Percentiles rank a stretch among this genome's conserved stretches.
These are phyloP conservation scores for Scolanthus callimorphus DNA, from an alignment of 92 coral and sea anemone genomes.

Conservation along the genomic window DNA sequence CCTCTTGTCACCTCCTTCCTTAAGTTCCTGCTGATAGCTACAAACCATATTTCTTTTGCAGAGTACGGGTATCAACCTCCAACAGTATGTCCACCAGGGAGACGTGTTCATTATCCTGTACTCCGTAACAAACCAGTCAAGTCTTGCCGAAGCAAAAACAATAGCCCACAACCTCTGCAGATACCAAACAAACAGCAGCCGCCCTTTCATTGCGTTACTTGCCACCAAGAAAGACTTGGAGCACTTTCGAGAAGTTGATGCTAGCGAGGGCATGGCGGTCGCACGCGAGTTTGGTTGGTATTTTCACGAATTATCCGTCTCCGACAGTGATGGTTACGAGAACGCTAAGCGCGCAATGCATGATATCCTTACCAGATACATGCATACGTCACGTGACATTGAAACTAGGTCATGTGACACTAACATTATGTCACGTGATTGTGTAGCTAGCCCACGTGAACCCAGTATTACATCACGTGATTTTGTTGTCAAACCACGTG, in stretches of 20 bases:
- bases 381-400: too few species aligned
- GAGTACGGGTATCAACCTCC: constrained; percentile 5
- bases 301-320: constrained; percentile 66
- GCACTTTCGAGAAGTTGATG: constrained; percentile 50
- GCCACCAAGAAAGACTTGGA: constrained; percentile 65
- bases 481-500: too few species aligned
- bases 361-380: background rate
- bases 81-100: constrained; percentile 36
- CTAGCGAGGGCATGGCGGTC: constrained; percentile 39
- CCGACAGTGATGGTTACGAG: constrained; percentile 46
- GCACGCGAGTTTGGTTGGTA: constrained; percentile 52
- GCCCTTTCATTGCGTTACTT: constrained; percentile 32
- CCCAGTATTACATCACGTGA: too few species aligned
- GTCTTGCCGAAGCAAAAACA: constrained; percentile 47
- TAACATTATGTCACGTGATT: too few species aligned
- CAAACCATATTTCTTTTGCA: background rate
- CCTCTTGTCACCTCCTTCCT: too few species aligned
- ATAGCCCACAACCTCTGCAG: background rate
- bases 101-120: constrained; percentile 68
- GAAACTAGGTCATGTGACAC: too few species aligned
- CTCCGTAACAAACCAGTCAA: constrained; percentile 52
- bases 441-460: too few species aligned
- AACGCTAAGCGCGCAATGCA: constrained; percentile 4
- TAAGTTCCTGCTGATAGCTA: too few species aligned
- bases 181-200: constrained; percentile 3